Base-by-base conservation (phyloP, 2,797 vertebrate species). In the Pipistrellus pipistrellus region DNA sequence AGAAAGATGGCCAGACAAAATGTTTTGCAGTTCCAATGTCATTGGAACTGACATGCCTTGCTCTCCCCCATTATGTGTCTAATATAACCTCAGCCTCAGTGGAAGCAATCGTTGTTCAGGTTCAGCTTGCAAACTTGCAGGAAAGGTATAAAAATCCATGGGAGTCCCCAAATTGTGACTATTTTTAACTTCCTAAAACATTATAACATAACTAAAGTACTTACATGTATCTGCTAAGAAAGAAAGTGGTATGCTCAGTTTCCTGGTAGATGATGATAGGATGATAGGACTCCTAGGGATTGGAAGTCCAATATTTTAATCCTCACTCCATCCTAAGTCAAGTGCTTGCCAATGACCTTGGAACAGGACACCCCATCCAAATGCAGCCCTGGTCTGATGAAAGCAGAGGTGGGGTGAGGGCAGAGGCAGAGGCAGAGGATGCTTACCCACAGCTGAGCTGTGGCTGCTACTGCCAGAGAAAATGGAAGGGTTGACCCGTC, bases 11-110 rank as follows among this genome's bases (percentile, higher is more conserved):
- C 35, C 38, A n/a, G 23, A n/a, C 2, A 35, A 68, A 66, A 15
- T 9, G 17, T 44, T 23, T 30, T 8, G 12, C 32, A 6, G 38
- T 0, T 0, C 6, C 2, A 1, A 7, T 0, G 4, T 13, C 10
- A 8, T 20, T 13, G 35, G 35, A 35, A 35, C 35, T 35, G 35
- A 35, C 2, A 8, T 1, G 25, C 41, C 23, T 62, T 20, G 8
- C 25, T 25, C 38, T 62, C n/a, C 30, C 73, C 6, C 7, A 0
- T 0, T 1, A 13, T 75, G 53, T 44, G 38, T n/a, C 48, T 17
- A 44, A 17, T 23, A 17, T 23, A 77, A 25, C 17, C 35, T 69
- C 23, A 69, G 85, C 87, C 35, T 69, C 23, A 69, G 85, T 69
- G 25, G 23, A 69, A 38, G 25, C 4, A 0, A 35, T n/a, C 25